Conservation (phyloP, 2,113 vertebrate species). For the Proterorhinus semilunaris region DNA sequence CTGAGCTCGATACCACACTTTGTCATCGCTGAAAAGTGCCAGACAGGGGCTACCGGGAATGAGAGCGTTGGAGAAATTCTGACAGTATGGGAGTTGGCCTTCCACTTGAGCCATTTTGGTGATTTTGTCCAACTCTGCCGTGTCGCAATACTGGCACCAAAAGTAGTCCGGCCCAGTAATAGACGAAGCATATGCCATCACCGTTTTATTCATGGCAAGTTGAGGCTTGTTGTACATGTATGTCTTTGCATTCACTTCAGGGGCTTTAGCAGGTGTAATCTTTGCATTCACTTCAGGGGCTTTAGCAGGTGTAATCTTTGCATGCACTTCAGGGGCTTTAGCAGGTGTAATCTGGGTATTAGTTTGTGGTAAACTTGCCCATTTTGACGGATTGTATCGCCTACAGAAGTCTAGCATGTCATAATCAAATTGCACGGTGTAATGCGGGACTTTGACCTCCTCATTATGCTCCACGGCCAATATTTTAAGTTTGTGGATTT, state of each 20-base stretch:
- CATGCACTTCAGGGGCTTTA: background rate
- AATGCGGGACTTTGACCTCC: conserved; percentile 62
- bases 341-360: background rate
- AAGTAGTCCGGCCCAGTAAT: conserved; percentile 80
- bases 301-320: background rate
- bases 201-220: conserved; percentile 56
- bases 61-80: conserved; percentile 34
- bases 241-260: conserved; percentile 6
- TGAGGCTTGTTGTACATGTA: conserved; percentile 63
- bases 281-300: too few species aligned
- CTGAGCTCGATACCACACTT: conserved; percentile 80
- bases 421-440: conserved; percentile 57
- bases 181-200: conserved; percentile 73
- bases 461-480: conserved; percentile 43
- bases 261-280: background rate
- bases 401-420: background rate
- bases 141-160: conserved; percentile 80
- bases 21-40: conserved; percentile 77
- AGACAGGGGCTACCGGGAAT: conserved; percentile 77
- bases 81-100: conserved; percentile 39
- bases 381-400: too few species aligned
- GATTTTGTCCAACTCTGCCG: conserved; percentile 64
- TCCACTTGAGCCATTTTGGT: conserved; percentile 68
- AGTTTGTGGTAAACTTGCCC: background rate
- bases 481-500: conserved; percentile 72